Conservation (phyloP, 2,888 invertebrate species). For the Strigamia maritima region DNA sequence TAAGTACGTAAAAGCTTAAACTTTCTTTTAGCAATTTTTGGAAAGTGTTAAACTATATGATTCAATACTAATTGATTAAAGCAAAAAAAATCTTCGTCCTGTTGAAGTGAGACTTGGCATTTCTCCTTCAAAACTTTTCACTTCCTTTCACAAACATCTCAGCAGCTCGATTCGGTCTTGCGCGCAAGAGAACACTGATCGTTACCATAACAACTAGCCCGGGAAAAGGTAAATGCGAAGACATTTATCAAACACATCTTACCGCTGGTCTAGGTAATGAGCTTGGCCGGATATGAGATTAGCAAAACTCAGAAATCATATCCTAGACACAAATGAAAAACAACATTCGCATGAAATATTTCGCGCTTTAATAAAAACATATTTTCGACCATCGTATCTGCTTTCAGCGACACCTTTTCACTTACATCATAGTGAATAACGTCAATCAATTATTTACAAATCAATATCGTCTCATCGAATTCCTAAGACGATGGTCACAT, state of each 20-base stretch:
- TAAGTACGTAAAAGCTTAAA: no score
- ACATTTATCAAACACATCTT: conserved; percentile 21
- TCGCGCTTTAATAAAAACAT: neutral
- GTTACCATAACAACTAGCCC: conserved; percentile 32
- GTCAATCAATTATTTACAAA: neutral
- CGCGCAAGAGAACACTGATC: conserved; percentile 17
- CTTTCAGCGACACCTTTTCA: neutral
- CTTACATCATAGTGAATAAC: neutral
- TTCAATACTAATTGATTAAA: neutral
- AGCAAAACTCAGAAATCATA: neutral
- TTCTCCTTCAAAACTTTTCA: conserved; percentile 29
- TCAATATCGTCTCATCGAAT: neutral
- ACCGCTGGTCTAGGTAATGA: conserved; percentile 28
- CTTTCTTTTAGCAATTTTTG: no score
- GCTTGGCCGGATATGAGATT: conserved; percentile 27
- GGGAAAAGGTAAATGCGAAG: conserved; percentile 13
- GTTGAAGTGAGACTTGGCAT: conserved; percentile 4
- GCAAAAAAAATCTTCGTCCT: neutral
- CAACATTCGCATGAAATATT: neutral
- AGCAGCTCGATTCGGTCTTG: conserved; percentile 18
- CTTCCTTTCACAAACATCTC: conserved; percentile 34
- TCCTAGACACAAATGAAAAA: conserved; percentile 1
- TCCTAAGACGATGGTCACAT: neutral
- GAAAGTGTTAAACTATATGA: no score
- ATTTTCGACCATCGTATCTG: neutral